Percentiles rank a stretch among this genome's conserved stretches.
These are phyloP conservation scores for Tetragonisca angustula DNA, from an alignment of 2,888 invertebrate genomes.

Conservation along the genomic window DNA sequence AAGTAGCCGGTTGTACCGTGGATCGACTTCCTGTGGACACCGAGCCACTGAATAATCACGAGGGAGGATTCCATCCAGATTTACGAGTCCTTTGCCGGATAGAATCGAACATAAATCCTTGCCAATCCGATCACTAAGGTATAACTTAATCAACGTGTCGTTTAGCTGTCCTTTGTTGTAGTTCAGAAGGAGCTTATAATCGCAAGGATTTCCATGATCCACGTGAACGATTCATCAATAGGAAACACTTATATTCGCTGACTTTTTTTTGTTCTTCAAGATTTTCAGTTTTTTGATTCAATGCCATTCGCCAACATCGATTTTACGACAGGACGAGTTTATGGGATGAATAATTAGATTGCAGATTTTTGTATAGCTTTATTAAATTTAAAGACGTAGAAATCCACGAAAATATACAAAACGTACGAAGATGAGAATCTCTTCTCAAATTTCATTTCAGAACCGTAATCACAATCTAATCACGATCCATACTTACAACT, in stretches of 20 bases:
- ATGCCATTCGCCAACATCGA: constrained; percentile 13
- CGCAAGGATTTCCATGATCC: constrained; percentile 15
- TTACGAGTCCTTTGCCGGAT: constrained; percentile 46
- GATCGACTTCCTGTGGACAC: constrained; percentile 10
- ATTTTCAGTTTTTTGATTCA: constrained; percentile 36
- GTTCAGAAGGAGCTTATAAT: constrained; percentile 28
- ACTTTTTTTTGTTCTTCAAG: constrained; percentile 24
- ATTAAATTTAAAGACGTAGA: no score
- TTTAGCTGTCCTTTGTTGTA: constrained; percentile 23
- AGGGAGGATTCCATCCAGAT: constrained; percentile 1
- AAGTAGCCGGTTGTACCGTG: constrained; percentile 1
- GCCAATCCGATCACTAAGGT: constrained; percentile 51
- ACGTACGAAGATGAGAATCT: no score
- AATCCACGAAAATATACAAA: no score
- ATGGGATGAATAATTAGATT: neutral
- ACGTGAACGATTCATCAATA: constrained; percentile 3
- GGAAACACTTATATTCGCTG: neutral
- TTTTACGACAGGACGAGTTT: constrained; percentile 29
- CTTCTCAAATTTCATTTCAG: no score
- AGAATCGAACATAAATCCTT: constrained; percentile 63
- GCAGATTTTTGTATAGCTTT: no score
- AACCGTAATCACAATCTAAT: no score
- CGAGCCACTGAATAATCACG: constrained; percentile 15
- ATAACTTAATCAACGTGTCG: constrained; percentile 60
- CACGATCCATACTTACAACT: no score